Base-by-base conservation (phyloP, 2,797 vertebrate genomes). In the Kryptopterus vitreolus region DNA sequence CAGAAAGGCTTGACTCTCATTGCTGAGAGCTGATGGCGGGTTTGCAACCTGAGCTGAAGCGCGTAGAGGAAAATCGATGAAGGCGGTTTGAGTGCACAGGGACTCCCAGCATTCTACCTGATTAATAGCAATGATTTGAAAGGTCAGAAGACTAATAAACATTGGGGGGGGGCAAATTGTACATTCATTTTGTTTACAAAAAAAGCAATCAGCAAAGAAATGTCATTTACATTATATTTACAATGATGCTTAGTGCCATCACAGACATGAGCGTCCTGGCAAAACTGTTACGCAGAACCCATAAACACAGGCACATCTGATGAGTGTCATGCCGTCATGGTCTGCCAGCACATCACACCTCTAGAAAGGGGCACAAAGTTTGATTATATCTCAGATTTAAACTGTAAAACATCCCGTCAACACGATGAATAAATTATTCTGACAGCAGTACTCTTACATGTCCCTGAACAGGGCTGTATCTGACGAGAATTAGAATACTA, bases 121-220 rank as follows among this genome's bases (percentile, higher is more conserved):
- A 83, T 82, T 78, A 71, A 78, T 62, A 63, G 63, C 35, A 80
- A 58, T 55, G 5, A 74, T 70, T 29, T 58, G 65, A 80, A 80
- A 55, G 55, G 75, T 66, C 81, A 78, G 10, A 4, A 16, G 74
- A 29, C 50, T 73, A 77, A 72, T 57, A 66, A 73, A 78, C 76
- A 78, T 15, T 65, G 50, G n/a, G 58, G 57, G 52, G n/a, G 58
- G 38, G 52, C 22, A 58, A 8, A 18, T 24, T 55, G 31, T 43
- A 22, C 33, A 4, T 33, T n/a, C 52, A 1, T n/a, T 33, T 24
- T 43, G 22, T 55, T 55, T 13, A 38, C 31, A n/a, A 52, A 22
- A 33, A 11, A 31, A 26, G 1, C 53, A 0, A 0, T 0, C 3
- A 18, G 8, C 66, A 18, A n/a, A n/a, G 24, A 70, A 15, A 15